Evolutionary conservation across 2,888 invertebrate species (phyloP).

Genomic region (Pseudolycoriella hygida): DNA sequence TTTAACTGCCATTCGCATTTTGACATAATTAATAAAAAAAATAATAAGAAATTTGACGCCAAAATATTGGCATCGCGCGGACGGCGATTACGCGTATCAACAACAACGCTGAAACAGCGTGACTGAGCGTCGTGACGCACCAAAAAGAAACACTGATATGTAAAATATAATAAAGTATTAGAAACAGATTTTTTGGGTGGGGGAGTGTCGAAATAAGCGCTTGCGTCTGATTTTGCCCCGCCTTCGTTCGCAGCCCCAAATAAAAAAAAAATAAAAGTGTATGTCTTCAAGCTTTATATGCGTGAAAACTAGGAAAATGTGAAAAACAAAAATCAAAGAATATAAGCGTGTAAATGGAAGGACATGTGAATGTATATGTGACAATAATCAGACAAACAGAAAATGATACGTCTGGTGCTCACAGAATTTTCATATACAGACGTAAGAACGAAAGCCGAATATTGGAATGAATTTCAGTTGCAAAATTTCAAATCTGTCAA

Average conservation of each 20-base stretch:
- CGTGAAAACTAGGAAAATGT: neutral
- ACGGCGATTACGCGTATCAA: conserved; percentile 15
- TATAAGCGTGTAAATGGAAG: too few relatives aligned
- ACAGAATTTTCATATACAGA: too few relatives aligned
- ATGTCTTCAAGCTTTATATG: neutral
- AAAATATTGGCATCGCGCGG: conserved; percentile 13
- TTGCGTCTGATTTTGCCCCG: conserved; percentile 14
- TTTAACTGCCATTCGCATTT: neutral
- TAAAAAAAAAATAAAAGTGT: neutral
- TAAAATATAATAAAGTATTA: neutral
- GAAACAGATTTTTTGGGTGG: conserved; percentile 7
- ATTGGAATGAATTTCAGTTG: too few relatives aligned
- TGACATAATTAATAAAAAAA: conserved; percentile 7
- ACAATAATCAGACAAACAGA: too few relatives aligned
- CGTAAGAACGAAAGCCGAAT: too few relatives aligned
- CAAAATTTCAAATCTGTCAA: too few relatives aligned
- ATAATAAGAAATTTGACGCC: conserved; percentile 12
- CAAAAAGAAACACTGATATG: conserved; percentile 10
- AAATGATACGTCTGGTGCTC: too few relatives aligned
- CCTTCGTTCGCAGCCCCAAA: conserved; percentile 8
- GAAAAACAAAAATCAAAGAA: neutral
- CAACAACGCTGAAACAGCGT: conserved; percentile 16
- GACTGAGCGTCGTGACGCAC: conserved; percentile 15
- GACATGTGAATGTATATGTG: too few relatives aligned
- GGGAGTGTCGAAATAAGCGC: conserved; percentile 12